Percentiles rank a stretch among this genome's conserved stretches.
These are phyloP conservation scores for Pica pica DNA, from an alignment of 2,113 vertebrate species.

Conservation along the genomic window DNA sequence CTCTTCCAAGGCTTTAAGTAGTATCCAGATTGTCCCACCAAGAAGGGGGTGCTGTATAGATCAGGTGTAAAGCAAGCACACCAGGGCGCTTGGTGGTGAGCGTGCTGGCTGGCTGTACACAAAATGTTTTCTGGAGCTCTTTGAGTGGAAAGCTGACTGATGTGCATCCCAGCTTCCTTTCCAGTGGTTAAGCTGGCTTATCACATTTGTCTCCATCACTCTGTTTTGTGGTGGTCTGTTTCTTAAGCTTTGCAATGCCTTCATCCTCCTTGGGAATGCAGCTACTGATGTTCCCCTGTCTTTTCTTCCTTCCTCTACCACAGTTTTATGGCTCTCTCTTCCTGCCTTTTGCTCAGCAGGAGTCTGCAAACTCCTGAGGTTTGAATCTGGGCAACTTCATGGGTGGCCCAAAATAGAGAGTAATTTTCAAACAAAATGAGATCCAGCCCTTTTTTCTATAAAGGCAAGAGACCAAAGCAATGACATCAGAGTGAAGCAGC, in stretches of 20 bases:
- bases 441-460: neutral
- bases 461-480: constrained; percentile 10
- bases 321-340: constrained; percentile 37
- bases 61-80: neutral
- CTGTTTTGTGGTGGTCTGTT: neutral
- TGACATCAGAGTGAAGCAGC: neutral
- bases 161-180: neutral
- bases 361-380: neutral
- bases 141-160: neutral
- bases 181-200: neutral
- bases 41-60: neutral
- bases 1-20: neutral
- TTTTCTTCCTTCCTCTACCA: neutral
- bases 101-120: fast-evolving
- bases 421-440: neutral
- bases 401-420: constrained; percentile 30
- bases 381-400: constrained; percentile 11
- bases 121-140: neutral
- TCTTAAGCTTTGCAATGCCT: neutral
- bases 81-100: neutral
- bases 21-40: neutral
- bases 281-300: neutral
- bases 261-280: neutral
- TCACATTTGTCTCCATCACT: neutral
- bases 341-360: constrained; percentile 1